phyloP scores from a whole-genome alignment of 2,888 invertebrate genomes.

The Lithosia quadra region DNA sequence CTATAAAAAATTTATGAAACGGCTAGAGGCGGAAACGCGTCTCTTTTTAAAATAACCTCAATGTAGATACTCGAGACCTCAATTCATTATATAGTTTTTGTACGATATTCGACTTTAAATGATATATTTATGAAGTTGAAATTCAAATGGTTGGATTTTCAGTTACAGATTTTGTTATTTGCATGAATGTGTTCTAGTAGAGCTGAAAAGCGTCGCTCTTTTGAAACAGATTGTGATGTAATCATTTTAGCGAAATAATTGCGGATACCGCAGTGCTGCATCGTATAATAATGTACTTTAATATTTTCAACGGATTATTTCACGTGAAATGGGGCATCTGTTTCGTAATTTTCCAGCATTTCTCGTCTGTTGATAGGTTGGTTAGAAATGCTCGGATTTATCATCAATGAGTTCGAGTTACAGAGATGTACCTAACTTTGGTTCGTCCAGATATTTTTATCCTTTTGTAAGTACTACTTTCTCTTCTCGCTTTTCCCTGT shows the following conservation, averaged over 20 bases:
- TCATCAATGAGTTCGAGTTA: no score
- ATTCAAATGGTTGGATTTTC: constrained; percentile 26
- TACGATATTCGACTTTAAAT: constrained; percentile 53
- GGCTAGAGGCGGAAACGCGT: constrained; percentile 57
- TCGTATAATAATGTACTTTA: constrained; percentile 40
- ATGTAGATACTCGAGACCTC: constrained; percentile 57
- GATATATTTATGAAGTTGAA: constrained; percentile 44
- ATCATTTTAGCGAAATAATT: constrained; percentile 68
- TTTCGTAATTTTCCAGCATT: constrained; percentile 16
- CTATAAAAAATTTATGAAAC: constrained; percentile 74
- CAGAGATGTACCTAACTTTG: no score
- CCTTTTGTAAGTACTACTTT: no score
- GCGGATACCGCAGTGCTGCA: constrained; percentile 58
- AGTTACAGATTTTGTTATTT: constrained; percentile 47
- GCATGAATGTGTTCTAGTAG: constrained; percentile 45
- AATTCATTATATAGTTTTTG: constrained; percentile 38
- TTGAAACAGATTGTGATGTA: constrained; percentile 60
- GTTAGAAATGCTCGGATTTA: background rate
- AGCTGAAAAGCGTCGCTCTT: constrained; percentile 62
- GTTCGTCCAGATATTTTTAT: no score
- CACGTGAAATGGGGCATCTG: constrained; percentile 19
- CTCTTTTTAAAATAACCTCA: constrained; percentile 55
- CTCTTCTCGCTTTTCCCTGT: no score
- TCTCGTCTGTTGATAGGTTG: background rate
- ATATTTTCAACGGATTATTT: constrained; percentile 39